Base-by-base conservation (phyloP, 1,140 invertebrate genomes). In the Ridgeia piscesae region DNA sequence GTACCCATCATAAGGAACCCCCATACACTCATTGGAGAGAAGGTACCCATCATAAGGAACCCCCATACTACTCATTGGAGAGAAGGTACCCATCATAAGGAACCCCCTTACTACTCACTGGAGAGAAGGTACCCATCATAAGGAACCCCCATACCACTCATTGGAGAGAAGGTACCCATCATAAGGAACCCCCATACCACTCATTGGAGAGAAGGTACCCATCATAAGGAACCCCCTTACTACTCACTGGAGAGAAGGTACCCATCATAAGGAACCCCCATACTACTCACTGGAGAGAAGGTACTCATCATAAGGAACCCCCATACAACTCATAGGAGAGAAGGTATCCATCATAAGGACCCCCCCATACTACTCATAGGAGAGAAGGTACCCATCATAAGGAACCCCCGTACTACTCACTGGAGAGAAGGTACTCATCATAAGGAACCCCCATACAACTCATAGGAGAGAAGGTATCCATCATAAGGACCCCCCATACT, bases 371-470 rank as follows among this genome's bases (percentile, higher is more conserved):
- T 31, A 94, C 95, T 94, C 96, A 98, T 97, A 35, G 98, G 98
- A 58, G 98, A 99, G 33, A 99, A 96, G 96, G 99, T 99, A 0
- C 99, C 99, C 99, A 99, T 99, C 99, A 99, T 99, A 0, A 99
- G 97, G 95, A 99, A 99, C 27, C 27, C 58, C 4, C 4, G 42
- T 42, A 42, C 58, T 31, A 94, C 95, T 94, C 96, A 98, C 97
- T 35, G 98, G 98, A 58, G 98, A 99, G 33, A 99, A 96, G 96
- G 99, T 99, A 0, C 99, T 99, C 99, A 99, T 99, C 99, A 99
- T 99, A 0, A 99, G 97, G 95, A 99, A 99, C 27, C 27, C 58
- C 4, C 4, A 11, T 42, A 42, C 58, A 4, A 94, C 95, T 94
- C 96, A 98, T 97, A 35, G 98, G 98, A 58, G 98, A 99, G 33